Evolutionary conservation across 2,113 vertebrate species (phyloP).

Genomic region (Bombycilla garrulus): DNA sequence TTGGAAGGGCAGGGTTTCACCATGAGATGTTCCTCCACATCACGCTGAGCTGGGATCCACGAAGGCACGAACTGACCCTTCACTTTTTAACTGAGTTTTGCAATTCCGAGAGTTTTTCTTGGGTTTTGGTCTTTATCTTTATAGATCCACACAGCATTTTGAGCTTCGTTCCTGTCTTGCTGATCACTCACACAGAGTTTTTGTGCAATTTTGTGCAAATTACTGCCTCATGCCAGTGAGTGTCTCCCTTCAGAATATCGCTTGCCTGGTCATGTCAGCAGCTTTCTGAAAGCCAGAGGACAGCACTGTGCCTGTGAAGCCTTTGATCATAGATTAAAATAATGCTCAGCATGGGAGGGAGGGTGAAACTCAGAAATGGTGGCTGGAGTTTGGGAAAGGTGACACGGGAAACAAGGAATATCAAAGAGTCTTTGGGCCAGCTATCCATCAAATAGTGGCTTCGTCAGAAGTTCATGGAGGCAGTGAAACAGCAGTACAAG

Average conservation of each 20-base stretch:
- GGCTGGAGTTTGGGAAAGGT: background rate
- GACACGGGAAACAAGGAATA: background rate
- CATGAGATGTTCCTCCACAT: fast-evolving
- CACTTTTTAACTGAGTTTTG: background rate
- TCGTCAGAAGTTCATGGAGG: background rate
- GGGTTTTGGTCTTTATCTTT: background rate
- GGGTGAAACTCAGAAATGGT: background rate
- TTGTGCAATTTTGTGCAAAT: too few species aligned
- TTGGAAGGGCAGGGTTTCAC: background rate
- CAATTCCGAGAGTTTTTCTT: background rate
- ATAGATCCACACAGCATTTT: background rate
- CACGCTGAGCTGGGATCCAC: background rate
- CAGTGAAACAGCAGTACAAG: background rate
- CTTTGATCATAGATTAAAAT: background rate
- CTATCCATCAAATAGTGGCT: background rate
- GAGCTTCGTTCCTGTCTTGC: background rate
- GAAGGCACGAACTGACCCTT: background rate
- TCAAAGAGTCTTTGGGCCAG: background rate
- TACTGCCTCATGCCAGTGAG: background rate
- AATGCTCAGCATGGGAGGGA: background rate
- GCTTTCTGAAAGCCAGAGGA: background rate
- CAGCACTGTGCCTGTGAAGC: background rate
- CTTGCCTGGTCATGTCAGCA: background rate
- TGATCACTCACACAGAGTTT: background rate
- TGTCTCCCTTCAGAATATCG: background rate